Base-by-base conservation (phyloP, 2,113 vertebrate genomes). In the Typhlomys cinereus region DNA sequence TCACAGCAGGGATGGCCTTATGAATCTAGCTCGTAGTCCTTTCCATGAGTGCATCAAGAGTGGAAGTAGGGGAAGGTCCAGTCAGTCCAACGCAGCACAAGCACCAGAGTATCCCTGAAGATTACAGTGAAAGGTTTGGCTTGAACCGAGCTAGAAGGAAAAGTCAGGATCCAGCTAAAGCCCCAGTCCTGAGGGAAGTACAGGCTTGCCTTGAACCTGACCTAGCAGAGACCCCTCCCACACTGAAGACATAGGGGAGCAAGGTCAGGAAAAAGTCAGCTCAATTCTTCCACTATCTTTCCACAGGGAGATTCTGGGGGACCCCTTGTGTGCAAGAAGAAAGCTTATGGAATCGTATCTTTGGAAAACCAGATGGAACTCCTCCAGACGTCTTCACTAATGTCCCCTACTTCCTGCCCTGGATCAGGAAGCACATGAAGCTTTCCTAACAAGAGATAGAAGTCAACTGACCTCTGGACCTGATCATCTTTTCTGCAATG, bases 311-410 rank as follows among this genome's bases (percentile, higher is more conserved):
- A 95, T 18, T 87, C 91, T 0, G 54, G 89, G 2, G n/a, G 46
- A 0, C 52, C 81, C 36, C 80, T 93, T 0, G 4, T 91, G 23
- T 95, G 85, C 71, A 70, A 62, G 41, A 84, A 86, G 2, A 13
- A 6, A 39, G 15, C 9, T 50, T 74, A 93, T 21, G 90, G 92
- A 17, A 48, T 39, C 71, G 44, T 89, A 36, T 91, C 78, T 44
- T 7, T 71, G 74, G 17, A 17, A 11, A 4, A 25, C 0, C 0
- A 0, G 25, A 48, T 0, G 69, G 39, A 11, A 86, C 0, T 1
- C 62, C 88, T 80, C 83, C 73, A 59, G 92, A 25, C 61, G 7
- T 93, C 57, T 96, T 92, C 62, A 57, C 34, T 13, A 88, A 90
- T 20, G 39, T 94, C 57, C 89, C 82, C 7, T 3, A 25, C 67